Evolutionary conservation across 2,888 invertebrate genomes (phyloP).

Genomic region (Seira musarum): DNA sequence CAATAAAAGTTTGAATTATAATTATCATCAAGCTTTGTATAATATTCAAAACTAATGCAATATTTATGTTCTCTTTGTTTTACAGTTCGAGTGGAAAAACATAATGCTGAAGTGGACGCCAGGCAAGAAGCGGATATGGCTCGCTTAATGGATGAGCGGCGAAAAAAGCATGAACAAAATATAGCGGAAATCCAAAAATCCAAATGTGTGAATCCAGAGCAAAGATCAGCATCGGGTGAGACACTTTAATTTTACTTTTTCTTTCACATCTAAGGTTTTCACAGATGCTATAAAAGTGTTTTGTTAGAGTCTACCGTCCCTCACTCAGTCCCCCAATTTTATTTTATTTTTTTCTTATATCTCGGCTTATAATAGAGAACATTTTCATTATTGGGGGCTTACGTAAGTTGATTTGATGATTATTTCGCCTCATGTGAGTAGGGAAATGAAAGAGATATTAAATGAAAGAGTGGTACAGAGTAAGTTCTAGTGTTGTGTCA

Average conservation of each 20-base stretch:
- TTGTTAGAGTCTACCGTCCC: background rate
- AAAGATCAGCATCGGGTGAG: slow-evolving; percentile 1
- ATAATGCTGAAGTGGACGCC: slow-evolving; percentile 62
- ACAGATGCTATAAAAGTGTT: background rate
- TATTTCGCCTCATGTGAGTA: slow-evolving; percentile 59
- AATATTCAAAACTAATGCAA: too few relatives aligned
- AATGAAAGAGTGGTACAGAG: slow-evolving; percentile 51
- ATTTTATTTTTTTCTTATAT: background rate
- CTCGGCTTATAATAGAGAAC: background rate
- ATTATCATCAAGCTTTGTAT: too few relatives aligned
- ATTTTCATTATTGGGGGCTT: slow-evolving; percentile 57
- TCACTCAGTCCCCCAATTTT: background rate
- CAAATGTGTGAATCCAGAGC: background rate
- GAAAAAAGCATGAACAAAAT: slow-evolving; percentile 14
- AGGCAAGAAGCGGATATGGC: slow-evolving; percentile 29
- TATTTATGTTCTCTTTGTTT: slow-evolving; percentile 3
- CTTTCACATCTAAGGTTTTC: background rate
- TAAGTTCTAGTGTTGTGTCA: slow-evolving; percentile 52
- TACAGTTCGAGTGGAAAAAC: slow-evolving; percentile 54
- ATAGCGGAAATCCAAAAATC: background rate
- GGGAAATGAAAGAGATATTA: slow-evolving; percentile 50
- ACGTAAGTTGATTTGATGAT: slow-evolving; percentile 57
- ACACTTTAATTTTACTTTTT: background rate
- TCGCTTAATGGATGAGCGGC: background rate
- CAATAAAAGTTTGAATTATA: too few relatives aligned